Conservation (phyloP, 1,140 invertebrate genomes). For the Heliothis subflexa region DNA sequence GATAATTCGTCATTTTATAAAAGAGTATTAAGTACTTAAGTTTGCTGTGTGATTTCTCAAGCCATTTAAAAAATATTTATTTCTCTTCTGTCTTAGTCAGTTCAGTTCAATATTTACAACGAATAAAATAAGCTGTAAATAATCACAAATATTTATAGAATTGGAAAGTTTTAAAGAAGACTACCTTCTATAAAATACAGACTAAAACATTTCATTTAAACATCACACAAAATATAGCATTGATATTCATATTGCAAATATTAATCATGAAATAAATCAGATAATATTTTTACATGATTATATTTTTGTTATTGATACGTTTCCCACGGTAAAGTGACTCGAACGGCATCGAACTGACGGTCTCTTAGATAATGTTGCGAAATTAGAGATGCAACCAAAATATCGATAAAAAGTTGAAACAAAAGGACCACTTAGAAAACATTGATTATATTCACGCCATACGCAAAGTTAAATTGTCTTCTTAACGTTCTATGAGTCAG, state of each 20-base stretch:
- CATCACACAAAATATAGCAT: background rate
- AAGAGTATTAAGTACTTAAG: too few relatives aligned
- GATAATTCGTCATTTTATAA: too few relatives aligned
- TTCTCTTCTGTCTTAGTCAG: too few relatives aligned
- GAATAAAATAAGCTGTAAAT: too few relatives aligned
- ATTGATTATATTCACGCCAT: too few relatives aligned
- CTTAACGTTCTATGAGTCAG: background rate
- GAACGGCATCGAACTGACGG: constrained; percentile 1
- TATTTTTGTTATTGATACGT: constrained; percentile 4
- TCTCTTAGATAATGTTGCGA: constrained; percentile 45
- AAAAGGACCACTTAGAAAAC: background rate
- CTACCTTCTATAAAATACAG: background rate
- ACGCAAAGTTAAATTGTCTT: too few relatives aligned
- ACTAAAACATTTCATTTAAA: background rate
- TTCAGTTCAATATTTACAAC: too few relatives aligned
- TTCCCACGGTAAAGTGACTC: constrained; percentile 43
- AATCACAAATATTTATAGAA: too few relatives aligned
- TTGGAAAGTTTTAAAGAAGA: too few relatives aligned
- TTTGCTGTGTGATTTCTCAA: background rate
- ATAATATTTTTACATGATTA: constrained; percentile 31
- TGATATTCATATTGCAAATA: constrained; percentile 18
- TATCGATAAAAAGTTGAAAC: background rate
- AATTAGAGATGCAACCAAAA: constrained; percentile 41
- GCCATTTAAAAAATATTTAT: too few relatives aligned
- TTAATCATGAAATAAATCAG: constrained; percentile 24